Evolutionary conservation across 1,140 invertebrate genomes (phyloP), one percentile per base, ranked within the genome.

Genomic region (Drosophila malerkotliana): DNA sequence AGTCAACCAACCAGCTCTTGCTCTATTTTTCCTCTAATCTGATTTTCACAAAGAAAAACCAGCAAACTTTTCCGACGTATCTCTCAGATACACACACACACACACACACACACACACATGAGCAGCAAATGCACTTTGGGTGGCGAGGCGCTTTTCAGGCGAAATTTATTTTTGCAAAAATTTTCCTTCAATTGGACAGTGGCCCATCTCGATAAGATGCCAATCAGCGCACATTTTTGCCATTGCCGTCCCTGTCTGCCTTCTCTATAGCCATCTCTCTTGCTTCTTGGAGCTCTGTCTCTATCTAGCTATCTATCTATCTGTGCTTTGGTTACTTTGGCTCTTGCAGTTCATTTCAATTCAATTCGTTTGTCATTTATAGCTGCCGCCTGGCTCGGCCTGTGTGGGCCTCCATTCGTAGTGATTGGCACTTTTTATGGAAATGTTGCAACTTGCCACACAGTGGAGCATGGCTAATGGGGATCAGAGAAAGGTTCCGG

Each of bases 161-260:
- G 85, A 82, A 89, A 89, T 79, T 73, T 89, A 88, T 85, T 89
- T 69, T 84, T 84, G 67, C 74, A 84, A 89, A 73, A 72, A 84
- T 89, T 77, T 90, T 84, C 77, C 77, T 76, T 89, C 76, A 90
- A 90, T 90, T 90, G 87, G 87, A 90, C 85, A 85, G 68, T 85
- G 81, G 80, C 87, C 87, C 87, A 90, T 90, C 87, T 82, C 81
- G 87, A 90, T 90, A 90, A 90, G 85, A 89, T 89, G 85, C 74
- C 85, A 89, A 89, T 89, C 85, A 84, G 81, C 87, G 81, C 81
- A 67, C 83, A 68, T 76, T 82, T 82, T 88, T 85, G 71, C 80
- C 69, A 77, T 57, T 62, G 58, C 60, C 58, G 24, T 52, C 47
- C 30, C 62, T n/a, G 14, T 69, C 67, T 41, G 15, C 41, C 54